phyloP scores from a whole-genome alignment of 1,140 invertebrate genomes.

The Chrysopa pallens region DNA sequence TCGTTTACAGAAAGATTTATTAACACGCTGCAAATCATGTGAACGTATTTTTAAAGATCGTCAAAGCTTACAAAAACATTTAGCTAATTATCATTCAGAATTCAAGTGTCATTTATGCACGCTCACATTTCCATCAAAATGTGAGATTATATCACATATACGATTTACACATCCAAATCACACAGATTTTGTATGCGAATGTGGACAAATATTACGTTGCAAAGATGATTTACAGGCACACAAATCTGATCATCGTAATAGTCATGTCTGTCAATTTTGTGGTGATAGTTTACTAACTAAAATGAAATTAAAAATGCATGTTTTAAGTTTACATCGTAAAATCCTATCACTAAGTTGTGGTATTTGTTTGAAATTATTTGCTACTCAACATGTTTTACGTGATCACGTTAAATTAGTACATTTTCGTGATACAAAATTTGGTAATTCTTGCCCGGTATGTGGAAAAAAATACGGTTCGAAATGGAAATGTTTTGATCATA shows the following conservation, averaged over 20 bases:
- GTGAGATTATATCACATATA: conserved; percentile 39
- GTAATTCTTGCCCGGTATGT: conserved; percentile 38
- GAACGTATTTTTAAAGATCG: conserved; percentile 36
- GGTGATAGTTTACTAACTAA: conserved; percentile 37
- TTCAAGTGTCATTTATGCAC: conserved; percentile 33
- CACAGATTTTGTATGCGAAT: conserved; percentile 30
- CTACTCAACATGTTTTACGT: conserved; percentile 32
- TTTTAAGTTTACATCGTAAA: conserved; percentile 31
- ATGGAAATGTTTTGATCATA: conserved; percentile 39
- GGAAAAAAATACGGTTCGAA: conserved; percentile 38
- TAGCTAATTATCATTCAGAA: conserved; percentile 33
- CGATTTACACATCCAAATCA: conserved; percentile 33
- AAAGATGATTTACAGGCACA: conserved; percentile 33
- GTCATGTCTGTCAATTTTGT: conserved; percentile 38
- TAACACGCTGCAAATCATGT: conserved; percentile 32
- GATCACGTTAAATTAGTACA: conserved; percentile 34
- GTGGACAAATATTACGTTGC: conserved; percentile 33
- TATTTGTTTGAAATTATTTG: conserved; percentile 35
- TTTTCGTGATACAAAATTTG: conserved; percentile 24
- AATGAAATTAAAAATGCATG: conserved; percentile 38
- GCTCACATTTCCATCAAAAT: conserved; percentile 27
- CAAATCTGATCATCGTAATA: conserved; percentile 29
- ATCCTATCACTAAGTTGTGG: conserved; percentile 36
- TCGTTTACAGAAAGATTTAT: conserved; percentile 27
- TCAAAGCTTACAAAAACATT: conserved; percentile 31